Evolutionary conservation across 2,113 vertebrate genomes (phyloP).

Genomic region (Gallinago undulata): DNA sequence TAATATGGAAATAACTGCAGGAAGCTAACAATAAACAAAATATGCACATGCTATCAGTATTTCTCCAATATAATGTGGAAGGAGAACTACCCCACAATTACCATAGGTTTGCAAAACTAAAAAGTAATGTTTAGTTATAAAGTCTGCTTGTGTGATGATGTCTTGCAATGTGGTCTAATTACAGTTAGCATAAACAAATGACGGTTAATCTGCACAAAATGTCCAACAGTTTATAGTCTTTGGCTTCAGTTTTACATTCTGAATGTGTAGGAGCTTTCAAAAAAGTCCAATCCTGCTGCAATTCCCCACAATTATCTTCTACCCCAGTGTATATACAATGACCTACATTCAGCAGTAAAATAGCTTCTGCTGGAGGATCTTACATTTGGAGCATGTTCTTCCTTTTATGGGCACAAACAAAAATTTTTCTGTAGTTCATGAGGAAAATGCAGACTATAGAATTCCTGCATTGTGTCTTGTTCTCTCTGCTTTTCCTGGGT

Average conservation of each 20-base stretch:
- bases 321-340: background rate
- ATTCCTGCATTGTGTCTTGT: background rate
- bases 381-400: background rate
- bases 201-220: background rate
- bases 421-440: background rate
- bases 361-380: background rate
- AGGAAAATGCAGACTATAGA: background rate
- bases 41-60: background rate
- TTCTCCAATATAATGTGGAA: background rate
- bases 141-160: background rate
- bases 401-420: constrained; percentile 20
- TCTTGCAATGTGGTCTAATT: constrained; percentile 22
- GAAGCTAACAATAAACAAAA: background rate
- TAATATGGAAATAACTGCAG: background rate
- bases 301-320: background rate
- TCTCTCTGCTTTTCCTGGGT: background rate
- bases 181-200: constrained; percentile 6
- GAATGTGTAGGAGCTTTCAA: constrained; percentile 16
- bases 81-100: background rate
- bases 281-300: background rate
- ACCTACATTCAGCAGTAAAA: background rate
- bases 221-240: constrained; percentile 33
- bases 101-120: background rate
- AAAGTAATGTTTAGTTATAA: background rate
- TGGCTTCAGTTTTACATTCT: constrained; percentile 42